These are phyloP conservation scores for Dasypus novemcinctus DNA, from an alignment of 2,113 vertebrate species.

Conservation along the genomic window DNA sequence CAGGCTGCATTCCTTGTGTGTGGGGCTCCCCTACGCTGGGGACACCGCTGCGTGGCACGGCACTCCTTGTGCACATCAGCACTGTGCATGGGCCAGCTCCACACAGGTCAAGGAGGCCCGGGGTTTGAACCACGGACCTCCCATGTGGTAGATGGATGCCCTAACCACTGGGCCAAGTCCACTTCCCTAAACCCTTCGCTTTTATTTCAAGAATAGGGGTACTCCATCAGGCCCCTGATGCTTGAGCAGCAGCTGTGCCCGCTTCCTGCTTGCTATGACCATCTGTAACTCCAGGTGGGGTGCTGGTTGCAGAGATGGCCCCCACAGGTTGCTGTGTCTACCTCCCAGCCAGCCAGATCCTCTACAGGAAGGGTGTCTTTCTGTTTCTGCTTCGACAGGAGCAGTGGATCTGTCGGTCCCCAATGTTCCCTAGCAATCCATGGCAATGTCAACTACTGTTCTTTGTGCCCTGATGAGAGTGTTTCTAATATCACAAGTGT, in stretches of 20 bases:
- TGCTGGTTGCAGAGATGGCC: background rate
- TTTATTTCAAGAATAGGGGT: background rate
- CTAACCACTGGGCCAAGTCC: too few relatives aligned
- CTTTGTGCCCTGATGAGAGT: background rate
- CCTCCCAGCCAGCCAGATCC: background rate
- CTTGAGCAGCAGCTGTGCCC: background rate
- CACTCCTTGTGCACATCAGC: too few relatives aligned
- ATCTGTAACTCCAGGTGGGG: background rate
- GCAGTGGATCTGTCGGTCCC: background rate
- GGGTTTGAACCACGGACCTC: too few relatives aligned
- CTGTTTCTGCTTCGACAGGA: background rate
- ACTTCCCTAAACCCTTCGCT: background rate
- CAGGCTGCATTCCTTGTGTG: too few relatives aligned
- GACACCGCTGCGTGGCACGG: too few relatives aligned
- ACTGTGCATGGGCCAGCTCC: too few relatives aligned
- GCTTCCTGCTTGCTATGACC: accelerated
- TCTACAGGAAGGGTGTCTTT: background rate
- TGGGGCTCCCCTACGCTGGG: too few relatives aligned
- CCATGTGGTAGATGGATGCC: too few relatives aligned
- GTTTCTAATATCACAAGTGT: background rate
- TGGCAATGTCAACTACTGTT: background rate
- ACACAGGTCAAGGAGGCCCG: too few relatives aligned
- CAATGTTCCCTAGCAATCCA: background rate
- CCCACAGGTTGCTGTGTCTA: background rate
- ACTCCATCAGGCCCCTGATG: background rate